phyloP scores from a whole-genome alignment of 1,140 invertebrate genomes.

The Episyrphus balteatus region DNA sequence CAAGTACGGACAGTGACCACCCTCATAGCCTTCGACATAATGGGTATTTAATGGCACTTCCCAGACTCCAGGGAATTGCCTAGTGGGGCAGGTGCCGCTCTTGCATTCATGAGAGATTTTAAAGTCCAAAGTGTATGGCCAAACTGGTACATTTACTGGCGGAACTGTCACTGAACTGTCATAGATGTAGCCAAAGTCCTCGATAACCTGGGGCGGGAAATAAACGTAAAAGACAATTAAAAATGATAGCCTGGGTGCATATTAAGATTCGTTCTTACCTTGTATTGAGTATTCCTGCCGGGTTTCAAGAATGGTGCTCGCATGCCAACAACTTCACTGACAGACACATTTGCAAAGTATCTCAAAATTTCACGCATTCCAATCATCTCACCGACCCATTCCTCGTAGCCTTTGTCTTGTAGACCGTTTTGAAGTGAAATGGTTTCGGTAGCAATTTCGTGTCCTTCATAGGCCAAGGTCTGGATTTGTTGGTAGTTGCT shows the following conservation, averaged over 20 bases:
- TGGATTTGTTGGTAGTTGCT: slow-evolving; percentile 91
- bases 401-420: slow-evolving; percentile 78
- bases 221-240: too few relatives aligned
- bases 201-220: slow-evolving; percentile 55
- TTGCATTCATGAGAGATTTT: slow-evolving; percentile 87
- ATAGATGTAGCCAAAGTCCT: slow-evolving; percentile 86
- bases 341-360: slow-evolving; percentile 71
- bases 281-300: slow-evolving; percentile 83
- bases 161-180: slow-evolving; percentile 83
- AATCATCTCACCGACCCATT: slow-evolving; percentile 88
- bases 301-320: slow-evolving; percentile 83
- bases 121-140: slow-evolving; percentile 89
- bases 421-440: slow-evolving; percentile 72
- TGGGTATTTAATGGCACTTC: slow-evolving; percentile 89
- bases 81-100: slow-evolving; percentile 80
- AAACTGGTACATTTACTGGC: slow-evolving; percentile 70
- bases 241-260: background rate
- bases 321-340: slow-evolving; percentile 73
- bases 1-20: slow-evolving; percentile 83
- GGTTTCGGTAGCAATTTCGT: slow-evolving; percentile 86
- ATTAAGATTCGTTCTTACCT: slow-evolving; percentile 50
- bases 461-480: slow-evolving; percentile 72
- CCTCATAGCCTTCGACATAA: slow-evolving; percentile 77
- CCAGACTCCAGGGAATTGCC: slow-evolving; percentile 86
- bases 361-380: slow-evolving; percentile 80